Conservation (phyloP, 2,888 invertebrate genomes). For the Campopleginae sp. region DNA sequence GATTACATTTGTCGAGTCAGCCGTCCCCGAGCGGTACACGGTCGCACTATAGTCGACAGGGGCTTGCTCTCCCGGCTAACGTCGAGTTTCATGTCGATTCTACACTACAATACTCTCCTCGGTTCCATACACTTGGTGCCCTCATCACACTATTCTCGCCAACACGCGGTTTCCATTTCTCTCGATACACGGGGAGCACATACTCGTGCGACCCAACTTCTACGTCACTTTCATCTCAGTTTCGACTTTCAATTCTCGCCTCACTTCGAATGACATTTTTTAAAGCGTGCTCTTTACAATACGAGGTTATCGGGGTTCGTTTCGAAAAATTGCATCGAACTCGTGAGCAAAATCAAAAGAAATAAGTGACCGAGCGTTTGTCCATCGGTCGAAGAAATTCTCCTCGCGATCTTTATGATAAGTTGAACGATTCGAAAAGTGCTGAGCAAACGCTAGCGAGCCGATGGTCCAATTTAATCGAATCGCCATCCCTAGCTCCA, state of each 20-base stretch:
- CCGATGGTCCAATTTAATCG: background rate
- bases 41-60: constrained; percentile 55
- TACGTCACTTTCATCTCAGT: constrained; percentile 7
- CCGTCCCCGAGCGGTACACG: constrained; percentile 69
- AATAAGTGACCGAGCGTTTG: background rate
- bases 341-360: background rate
- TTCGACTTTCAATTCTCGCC: background rate
- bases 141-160: constrained; percentile 38
- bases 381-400: background rate
- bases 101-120: constrained; percentile 61
- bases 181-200: background rate
- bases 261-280: background rate
- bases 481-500: background rate
- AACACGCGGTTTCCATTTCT: constrained; percentile 70
- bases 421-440: background rate
- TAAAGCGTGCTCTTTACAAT: background rate
- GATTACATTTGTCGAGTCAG: constrained; percentile 79
- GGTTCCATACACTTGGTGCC: constrained; percentile 62
- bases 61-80: constrained; percentile 54
- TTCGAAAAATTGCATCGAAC: background rate
- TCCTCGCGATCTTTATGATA: background rate
- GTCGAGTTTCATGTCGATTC: constrained; percentile 76
- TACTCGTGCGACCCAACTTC: constrained; percentile 9
- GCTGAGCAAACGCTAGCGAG: background rate
- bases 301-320: background rate